phyloP scores from a whole-genome alignment of 2,797 vertebrate species.

The Manis pentadactyla region DNA sequence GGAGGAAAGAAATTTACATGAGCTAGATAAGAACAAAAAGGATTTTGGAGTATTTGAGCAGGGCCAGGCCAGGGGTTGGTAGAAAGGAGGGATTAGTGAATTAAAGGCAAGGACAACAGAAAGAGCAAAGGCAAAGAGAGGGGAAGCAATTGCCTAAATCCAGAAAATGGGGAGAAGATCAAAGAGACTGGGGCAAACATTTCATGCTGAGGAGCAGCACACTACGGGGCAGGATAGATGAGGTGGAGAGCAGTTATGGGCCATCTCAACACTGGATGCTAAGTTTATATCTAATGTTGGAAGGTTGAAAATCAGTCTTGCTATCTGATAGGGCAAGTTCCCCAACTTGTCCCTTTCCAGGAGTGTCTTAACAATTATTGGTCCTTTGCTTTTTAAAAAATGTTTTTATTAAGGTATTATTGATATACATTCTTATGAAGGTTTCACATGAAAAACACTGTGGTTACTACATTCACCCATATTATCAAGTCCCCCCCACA shows the following conservation, averaged over 20 bases:
- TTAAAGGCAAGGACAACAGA: background rate
- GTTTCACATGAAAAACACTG: no score
- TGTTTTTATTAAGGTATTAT: background rate
- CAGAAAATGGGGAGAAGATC: background rate
- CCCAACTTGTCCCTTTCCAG: background rate
- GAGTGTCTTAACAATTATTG: background rate
- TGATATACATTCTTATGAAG: no score
- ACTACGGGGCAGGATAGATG: background rate
- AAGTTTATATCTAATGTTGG: background rate
- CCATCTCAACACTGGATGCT: background rate
- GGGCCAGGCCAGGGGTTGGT: background rate
- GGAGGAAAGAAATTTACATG: background rate
- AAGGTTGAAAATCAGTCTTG: background rate
- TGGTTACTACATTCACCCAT: no score
- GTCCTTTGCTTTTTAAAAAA: background rate
- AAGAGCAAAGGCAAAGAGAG: background rate
- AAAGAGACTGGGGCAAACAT: background rate
- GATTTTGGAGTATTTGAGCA: background rate
- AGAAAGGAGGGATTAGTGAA: background rate
- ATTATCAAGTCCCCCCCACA: no score
- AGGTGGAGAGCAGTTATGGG: rapidly evolving
- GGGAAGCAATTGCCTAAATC: background rate
- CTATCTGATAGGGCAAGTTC: background rate
- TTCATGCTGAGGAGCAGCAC: background rate
- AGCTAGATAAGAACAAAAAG: background rate